Conservation (phyloP, 2,797 vertebrate genomes). For the Myotis daubentonii region DNA sequence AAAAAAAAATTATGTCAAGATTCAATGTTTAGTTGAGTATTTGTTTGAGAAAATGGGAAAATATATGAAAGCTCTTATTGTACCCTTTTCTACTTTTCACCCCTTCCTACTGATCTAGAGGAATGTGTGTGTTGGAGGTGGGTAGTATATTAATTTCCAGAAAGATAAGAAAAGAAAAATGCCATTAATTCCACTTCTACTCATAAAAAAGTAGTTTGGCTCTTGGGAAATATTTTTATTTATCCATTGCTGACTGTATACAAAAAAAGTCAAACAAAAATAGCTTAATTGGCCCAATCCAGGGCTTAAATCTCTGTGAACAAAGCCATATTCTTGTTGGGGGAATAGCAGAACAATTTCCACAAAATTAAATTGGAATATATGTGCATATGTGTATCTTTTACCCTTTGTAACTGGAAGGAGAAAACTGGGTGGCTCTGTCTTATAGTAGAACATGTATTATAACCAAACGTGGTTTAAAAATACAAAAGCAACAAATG, state of each 20-base stretch:
- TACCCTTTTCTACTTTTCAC: slow-evolving; percentile 20
- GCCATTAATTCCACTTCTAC: slow-evolving; percentile 41
- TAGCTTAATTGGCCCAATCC: slow-evolving; percentile 59
- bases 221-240: slow-evolving; percentile 69
- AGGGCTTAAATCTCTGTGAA: slow-evolving; percentile 63
- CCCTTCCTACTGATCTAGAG: slow-evolving; percentile 35
- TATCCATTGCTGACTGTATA: slow-evolving; percentile 57
- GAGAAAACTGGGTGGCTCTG: slow-evolving; percentile 57
- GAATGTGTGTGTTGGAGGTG: slow-evolving; percentile 30
- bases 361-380: slow-evolving; percentile 64
- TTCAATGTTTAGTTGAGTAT: slow-evolving; percentile 29
- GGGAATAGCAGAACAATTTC: slow-evolving; percentile 58
- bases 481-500: slow-evolving; percentile 71
- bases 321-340: slow-evolving; percentile 57
- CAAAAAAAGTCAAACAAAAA: slow-evolving; percentile 63
- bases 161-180: slow-evolving; percentile 38
- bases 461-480: slow-evolving; percentile 70
- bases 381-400: slow-evolving; percentile 46
- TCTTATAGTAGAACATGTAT: slow-evolving; percentile 67
- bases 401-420: slow-evolving; percentile 64
- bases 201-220: slow-evolving; percentile 45
- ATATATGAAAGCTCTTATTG: not conserved
- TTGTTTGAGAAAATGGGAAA: slow-evolving; percentile 48
- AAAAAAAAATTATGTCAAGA: slow-evolving; percentile 12
- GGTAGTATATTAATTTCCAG: slow-evolving; percentile 50